Percentiles rank a stretch among this genome's conserved stretches.
Conservation (phyloP, 1,140 invertebrate genomes). For the Panonychus citri region DNA sequence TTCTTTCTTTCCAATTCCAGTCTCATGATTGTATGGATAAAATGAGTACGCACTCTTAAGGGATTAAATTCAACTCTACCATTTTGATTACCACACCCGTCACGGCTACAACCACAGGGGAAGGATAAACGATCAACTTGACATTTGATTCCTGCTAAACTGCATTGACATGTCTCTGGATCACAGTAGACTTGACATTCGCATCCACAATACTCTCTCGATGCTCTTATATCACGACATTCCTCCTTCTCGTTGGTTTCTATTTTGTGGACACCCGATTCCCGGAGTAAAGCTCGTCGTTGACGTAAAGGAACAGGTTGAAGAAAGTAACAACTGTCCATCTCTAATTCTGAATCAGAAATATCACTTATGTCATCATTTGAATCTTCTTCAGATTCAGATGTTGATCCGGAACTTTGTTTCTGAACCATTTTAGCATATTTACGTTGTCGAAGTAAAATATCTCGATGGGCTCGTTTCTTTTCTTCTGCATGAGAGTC, state of each 20-base stretch:
- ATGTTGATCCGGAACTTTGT: conserved; percentile 6
- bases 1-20: conserved; percentile 62
- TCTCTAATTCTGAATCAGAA: conserved; percentile 57
- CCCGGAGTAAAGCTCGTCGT: conserved; percentile 53
- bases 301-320: conserved; percentile 78
- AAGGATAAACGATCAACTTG: conserved; percentile 85
- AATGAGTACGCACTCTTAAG: conserved; percentile 81
- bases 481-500: conserved; percentile 65
- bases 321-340: conserved; percentile 72
- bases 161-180: conserved; percentile 80
- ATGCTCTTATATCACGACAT: conserved; percentile 68
- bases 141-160: conserved; percentile 80
- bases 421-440: conserved; percentile 22
- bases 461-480: conserved; percentile 51
- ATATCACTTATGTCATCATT: conserved; percentile 49
- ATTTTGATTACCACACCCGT: conserved; percentile 72
- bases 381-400: conserved; percentile 14
- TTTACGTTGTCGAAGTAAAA: conserved; percentile 46
- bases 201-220: conserved; percentile 82
- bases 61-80: conserved; percentile 92
- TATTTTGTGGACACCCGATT: conserved; percentile 76
- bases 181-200: conserved; percentile 79
- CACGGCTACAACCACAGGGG: conserved; percentile 81
- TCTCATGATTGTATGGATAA: conserved; percentile 86
- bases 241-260: conserved; percentile 81